Percentiles rank a stretch among this genome's conserved stretches.
These are phyloP conservation scores for Drosophila rhopaloa DNA, from an alignment of 1,140 invertebrate species.

Conservation along the genomic window DNA sequence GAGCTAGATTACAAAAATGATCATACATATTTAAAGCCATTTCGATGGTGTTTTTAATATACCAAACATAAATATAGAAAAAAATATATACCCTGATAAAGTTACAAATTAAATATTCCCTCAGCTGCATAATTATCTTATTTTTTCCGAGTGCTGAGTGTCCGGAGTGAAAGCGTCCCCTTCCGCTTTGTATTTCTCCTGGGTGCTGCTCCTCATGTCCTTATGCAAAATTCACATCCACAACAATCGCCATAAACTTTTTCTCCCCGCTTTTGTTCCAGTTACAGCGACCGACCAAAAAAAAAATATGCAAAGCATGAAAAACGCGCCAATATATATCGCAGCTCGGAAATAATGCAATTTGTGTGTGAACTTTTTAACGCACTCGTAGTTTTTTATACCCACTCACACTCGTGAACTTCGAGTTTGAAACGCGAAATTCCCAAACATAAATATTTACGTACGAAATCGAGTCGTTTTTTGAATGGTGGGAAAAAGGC, in stretches of 20 bases:
- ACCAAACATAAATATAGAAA: not conserved
- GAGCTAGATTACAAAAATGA: not conserved
- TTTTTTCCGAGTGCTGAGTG: constrained; percentile 11
- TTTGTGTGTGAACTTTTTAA: constrained; percentile 83
- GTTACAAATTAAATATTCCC: not conserved
- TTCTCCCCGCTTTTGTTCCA: constrained; percentile 49
- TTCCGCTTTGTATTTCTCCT: constrained; percentile 37
- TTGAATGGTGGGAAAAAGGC: not conserved
- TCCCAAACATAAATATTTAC: constrained; percentile 75
- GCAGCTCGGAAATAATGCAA: constrained; percentile 75
- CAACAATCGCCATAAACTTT: constrained; percentile 63
- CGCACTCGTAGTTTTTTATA: constrained; percentile 63
- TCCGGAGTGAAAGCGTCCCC: constrained; percentile 21
- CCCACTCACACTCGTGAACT: constrained; percentile 17
- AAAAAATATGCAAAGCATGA: constrained; percentile 36
- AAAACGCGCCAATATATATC: constrained; percentile 80
- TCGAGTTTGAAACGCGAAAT: constrained; percentile 46
- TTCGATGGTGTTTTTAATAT: not conserved
- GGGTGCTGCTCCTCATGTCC: constrained; percentile 54
- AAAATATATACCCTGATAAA: not conserved
- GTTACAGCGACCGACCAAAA: constrained; percentile 2
- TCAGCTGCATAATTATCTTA: not conserved
- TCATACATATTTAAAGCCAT: not conserved
- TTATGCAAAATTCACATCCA: constrained; percentile 71
- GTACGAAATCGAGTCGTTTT: constrained; percentile 44